A percentile compares a stretch with the other conserved stretches of the same genome.
Conservation (phyloP, 2,113 vertebrate genomes). For the Delphinapterus leucas region DNA sequence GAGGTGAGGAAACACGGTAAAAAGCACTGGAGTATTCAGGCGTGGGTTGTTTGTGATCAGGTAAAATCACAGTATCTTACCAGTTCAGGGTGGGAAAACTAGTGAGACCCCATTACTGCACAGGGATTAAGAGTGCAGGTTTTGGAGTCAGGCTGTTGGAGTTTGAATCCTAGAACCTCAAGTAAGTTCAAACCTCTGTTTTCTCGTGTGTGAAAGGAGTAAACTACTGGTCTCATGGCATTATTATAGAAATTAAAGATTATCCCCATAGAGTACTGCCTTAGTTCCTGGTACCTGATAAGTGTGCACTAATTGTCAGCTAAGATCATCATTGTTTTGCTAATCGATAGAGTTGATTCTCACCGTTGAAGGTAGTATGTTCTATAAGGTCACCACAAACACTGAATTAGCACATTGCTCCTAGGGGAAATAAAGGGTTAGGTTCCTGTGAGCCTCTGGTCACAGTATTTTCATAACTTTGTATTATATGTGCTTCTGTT, state of each 20-base stretch:
- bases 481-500: constrained; percentile 21
- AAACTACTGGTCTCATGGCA: neutral
- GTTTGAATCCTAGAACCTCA: neutral
- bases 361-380: neutral
- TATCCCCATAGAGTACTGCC: neutral
- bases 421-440: neutral
- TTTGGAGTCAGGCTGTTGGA: neutral
- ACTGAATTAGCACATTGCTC: neutral
- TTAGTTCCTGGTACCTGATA: neutral
- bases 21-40: neutral
- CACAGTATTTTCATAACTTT: neutral
- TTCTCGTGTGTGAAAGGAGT: neutral
- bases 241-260: neutral
- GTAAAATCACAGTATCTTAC: neutral
- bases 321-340: neutral
- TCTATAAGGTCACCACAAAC: neutral
- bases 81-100: neutral
- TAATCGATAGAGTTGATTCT: neutral
- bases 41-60: neutral
- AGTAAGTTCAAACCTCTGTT: neutral
- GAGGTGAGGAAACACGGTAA: neutral
- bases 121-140: neutral
- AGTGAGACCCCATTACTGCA: neutral
- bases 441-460: neutral
- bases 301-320: neutral